These are phyloP conservation scores for Mirounga angustirostris DNA, from an alignment of 2,113 vertebrate species.

Conservation along the genomic window DNA sequence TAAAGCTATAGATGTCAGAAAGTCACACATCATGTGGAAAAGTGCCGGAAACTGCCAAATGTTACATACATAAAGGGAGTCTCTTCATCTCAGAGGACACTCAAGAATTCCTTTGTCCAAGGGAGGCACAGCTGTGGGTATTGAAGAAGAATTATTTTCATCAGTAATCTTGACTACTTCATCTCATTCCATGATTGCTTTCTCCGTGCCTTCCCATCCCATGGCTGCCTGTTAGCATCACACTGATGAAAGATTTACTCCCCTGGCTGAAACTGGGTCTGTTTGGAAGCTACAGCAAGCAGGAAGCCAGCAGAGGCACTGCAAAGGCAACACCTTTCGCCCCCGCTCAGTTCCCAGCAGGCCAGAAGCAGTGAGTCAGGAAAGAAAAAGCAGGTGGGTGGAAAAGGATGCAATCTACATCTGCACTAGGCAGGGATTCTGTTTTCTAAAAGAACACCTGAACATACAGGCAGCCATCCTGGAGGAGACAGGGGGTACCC, in stretches of 20 bases:
- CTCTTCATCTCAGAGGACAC: not conserved
- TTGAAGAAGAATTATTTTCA: constrained; percentile 53
- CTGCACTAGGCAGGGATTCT: constrained; percentile 71
- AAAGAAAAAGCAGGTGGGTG: constrained; percentile 70
- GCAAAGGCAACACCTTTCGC: not conserved
- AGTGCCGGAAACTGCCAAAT: not conserved
- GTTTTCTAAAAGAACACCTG: constrained; percentile 49
- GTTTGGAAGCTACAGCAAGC: not conserved
- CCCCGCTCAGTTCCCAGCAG: not conserved
- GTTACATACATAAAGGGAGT: not conserved
- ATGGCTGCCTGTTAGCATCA: not conserved
- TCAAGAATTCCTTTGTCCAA: constrained; percentile 30
- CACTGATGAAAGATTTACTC: constrained; percentile 81
- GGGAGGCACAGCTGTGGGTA: constrained; percentile 57
- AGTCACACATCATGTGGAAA: not conserved
- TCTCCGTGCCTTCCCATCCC: constrained; percentile 56
- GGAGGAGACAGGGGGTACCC: not conserved
- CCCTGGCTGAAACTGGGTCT: constrained; percentile 68
- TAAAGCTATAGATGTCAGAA: not conserved
- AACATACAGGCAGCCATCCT: not conserved
- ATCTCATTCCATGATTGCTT: constrained; percentile 52
- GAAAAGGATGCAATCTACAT: constrained; percentile 73
- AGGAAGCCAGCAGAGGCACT: not conserved
- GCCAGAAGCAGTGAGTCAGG: constrained; percentile 77
- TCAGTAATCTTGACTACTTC: constrained; percentile 72